These are phyloP conservation scores for Pocillopora meandrina DNA, from an alignment of 92 coral and sea anemone genomes.

Conservation along the genomic window DNA sequence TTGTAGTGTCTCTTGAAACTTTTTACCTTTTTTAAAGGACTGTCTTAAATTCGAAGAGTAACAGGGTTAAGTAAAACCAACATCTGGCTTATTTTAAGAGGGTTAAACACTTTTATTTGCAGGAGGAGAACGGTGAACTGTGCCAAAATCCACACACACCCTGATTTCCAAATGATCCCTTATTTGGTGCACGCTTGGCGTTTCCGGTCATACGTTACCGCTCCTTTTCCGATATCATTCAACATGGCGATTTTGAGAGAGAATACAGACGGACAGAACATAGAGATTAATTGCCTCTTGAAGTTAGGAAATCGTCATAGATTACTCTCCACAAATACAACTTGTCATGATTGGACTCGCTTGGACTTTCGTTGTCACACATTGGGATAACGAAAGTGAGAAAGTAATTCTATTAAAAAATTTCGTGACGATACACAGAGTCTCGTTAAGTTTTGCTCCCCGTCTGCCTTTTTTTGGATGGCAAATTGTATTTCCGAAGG, in stretches of 20 bases:
- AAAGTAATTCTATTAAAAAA: neutral
- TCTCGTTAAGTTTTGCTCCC: neutral
- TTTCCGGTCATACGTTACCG: constrained; percentile 23
- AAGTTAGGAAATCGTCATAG: neutral
- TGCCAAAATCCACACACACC: constrained; percentile 5
- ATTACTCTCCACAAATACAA: neutral
- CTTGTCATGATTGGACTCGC: too few species aligned
- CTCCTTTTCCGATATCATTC: constrained; percentile 40
- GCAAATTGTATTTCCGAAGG: constrained; percentile 1
- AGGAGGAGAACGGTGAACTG: neutral
- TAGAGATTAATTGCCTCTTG: neutral
- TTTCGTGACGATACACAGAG: neutral
- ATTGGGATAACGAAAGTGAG: neutral
- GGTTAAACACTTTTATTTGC: neutral
- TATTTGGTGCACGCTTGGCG: constrained; percentile 16
- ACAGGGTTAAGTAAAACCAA: too few species aligned
- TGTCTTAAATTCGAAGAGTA: neutral
- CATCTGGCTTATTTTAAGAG: too few species aligned
- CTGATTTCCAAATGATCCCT: neutral
- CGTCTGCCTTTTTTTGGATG: neutral
- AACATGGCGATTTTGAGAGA: neutral
- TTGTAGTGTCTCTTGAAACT: neutral
- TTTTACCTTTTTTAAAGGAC: neutral
- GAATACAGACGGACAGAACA: constrained; percentile 4
- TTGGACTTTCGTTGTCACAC: neutral